Base-by-base conservation (phyloP, 2,888 invertebrate species). In the Ceriagrion tenellum region DNA sequence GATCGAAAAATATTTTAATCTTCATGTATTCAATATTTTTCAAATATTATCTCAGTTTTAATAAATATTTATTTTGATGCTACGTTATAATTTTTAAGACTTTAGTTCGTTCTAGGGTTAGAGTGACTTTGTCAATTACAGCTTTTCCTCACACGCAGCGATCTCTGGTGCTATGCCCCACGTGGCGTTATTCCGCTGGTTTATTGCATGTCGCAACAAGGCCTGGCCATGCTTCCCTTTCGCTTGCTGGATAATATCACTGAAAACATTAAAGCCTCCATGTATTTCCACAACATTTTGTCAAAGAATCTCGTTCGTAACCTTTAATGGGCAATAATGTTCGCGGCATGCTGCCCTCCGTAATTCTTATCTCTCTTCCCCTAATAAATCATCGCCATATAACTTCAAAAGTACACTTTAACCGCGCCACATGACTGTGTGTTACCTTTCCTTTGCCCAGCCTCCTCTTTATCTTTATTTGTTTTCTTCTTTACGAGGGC, bases 271-370 rank as follows among this genome's bases (percentile, higher is more conserved):
- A 81, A 35, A 35, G 30, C 35, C 30, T 81, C 74, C 74, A 81
- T 81, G 35, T 81, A 30, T 81, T 81, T 30, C 35, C 74, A 35
- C 30, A 81, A 26, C 35, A 35, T 81, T 81, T 10, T 81, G n/a
- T 81, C 74, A 18, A 81, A 81, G n/a, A 30, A 81, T 81, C 74
- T 35, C 35, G n/a, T 81, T 81, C 74, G 35, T 35, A 81, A 35
- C 74, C 74, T 81, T 81, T 30, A 81, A 81, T 81, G 74, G 35
- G 74, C 74, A 81, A 81, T 81, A 81, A 81, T 81, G n/a, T 81
- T 81, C 74, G 35, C 74, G 74, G 30, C 74, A 81, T 23, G n/a
- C 74, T 30, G 30, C 30, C n/a, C 35, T 81, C 35, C n/a, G 35
- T 81, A 81, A 81, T n/a, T 35, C 74, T 81, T 81, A 30, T 81